Base-by-base conservation (phyloP, 2,113 vertebrate genomes). In the Phrynosoma platyrhinos region DNA sequence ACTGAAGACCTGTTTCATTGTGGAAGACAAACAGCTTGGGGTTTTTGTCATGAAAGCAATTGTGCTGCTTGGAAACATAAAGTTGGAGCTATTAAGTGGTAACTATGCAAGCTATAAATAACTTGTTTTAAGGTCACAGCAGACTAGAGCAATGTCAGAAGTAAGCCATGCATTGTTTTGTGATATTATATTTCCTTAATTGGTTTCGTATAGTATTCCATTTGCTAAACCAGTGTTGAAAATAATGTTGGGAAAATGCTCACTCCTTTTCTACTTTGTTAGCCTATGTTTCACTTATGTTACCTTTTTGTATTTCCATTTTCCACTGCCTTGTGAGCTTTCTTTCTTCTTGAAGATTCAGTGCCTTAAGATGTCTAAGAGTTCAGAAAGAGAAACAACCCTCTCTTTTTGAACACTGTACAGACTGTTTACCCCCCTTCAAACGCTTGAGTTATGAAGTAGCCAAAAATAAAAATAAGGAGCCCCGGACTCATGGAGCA, bases 81-180 rank as follows among this genome's bases (percentile, higher is more conserved):
- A 52, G 62, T 53, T 88, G 25, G 80, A 88, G 81, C 30, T 82
- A 1, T 66, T 87, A 82, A 87, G 82, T 81, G 86, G 71, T 25
- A 82, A 68, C 79, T 52, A 27, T 68, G 71, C 40, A 82, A 66
- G 40, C 55, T 76, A 75, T 87, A 53, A 87, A 52, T 82, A 75
- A 75, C 69, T 32, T 76, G 53, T 76, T 87, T 82, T 76, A 82
- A 82, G 64, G 71, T 82, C 79, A 74, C 36, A 62, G 47, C 58
- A 85, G 55, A 40, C 53, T 18, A 27, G 23, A 85, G 36, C 32
- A 77, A 40, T 58, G 52, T 23, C 25, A 21, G 8, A 27, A 79
- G 58, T 55, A 80, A 86, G 21, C 47, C 40, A 6, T 79, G 18
- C 1, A 32, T 64, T 52, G 2, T 23, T n/a, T 80, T 58, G 52